phyloP scores from a whole-genome alignment of 2,797 vertebrate species.

The Sphaeramia orbicularis region DNA sequence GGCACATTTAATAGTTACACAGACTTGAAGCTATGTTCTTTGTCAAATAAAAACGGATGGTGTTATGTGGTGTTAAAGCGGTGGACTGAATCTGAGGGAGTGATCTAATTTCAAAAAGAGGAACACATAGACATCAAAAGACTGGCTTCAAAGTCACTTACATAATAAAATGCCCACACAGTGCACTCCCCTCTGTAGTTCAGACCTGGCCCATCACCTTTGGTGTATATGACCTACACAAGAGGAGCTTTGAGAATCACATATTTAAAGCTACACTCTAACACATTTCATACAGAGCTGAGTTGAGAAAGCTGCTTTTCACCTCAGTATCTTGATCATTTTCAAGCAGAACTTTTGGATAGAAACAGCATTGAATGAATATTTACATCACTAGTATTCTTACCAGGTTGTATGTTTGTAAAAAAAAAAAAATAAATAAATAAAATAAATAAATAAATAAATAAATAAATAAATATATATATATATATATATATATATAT shows the following conservation, averaged over 20 bases:
- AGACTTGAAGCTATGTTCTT: too few relatives aligned
- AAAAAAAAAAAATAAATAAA: conserved; percentile 65
- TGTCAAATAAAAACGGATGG: neutral
- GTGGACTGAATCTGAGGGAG: conserved; percentile 23
- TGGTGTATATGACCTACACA: conserved; percentile 58
- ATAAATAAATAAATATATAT: too few relatives aligned
- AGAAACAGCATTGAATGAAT: conserved; percentile 1
- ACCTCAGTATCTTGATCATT: neutral
- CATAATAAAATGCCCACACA: conserved; percentile 79
- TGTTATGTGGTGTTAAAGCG: conserved; percentile 14
- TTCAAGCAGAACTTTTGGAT: neutral
- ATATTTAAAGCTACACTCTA: conserved; percentile 40
- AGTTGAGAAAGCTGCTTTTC: neutral
- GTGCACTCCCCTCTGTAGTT: conserved; percentile 58
- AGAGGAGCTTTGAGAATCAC: conserved; percentile 63
- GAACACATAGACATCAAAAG: conserved; percentile 75
- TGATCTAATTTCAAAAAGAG: conserved; percentile 68
- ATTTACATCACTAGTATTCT: too few relatives aligned
- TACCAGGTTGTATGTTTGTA: too few relatives aligned
- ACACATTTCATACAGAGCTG: conserved; percentile 19
- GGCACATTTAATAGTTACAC: too few relatives aligned
- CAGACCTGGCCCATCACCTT: conserved; percentile 63
- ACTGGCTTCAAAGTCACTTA: conserved; percentile 76
- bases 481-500: too few relatives aligned
- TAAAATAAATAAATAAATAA: too few relatives aligned